Evolutionary conservation across 2,888 invertebrate species (phyloP), one percentile per base, ranked within the genome.

Genomic region (Apodemia mormo): DNA sequence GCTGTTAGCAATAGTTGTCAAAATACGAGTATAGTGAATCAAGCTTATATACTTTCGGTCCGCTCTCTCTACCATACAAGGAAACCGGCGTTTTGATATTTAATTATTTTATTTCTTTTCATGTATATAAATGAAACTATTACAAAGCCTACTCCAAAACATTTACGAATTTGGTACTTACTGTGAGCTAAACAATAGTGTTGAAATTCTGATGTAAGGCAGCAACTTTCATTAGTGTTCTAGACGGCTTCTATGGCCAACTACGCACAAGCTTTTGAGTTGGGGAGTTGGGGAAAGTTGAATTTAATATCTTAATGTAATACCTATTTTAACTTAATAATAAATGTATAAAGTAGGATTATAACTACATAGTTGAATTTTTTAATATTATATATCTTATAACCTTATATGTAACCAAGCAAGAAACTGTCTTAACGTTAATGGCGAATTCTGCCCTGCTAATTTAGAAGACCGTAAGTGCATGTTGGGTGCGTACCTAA

Each of bases 211-310:
- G 64, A 64, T 14, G 8, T 64, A 33, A 64, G 64, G 37, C 33
- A 64, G 33, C n/a, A 64, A 64, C 33, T 64, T 64, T 12, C 33
- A 37, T 64, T 64, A 37, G 33, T 64, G 64, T 64, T 64, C 33
- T 33, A 64, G 37, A 64, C 30, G 64, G 64, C 64, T 64, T 64
- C 37, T 64, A 30, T 29, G 33, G 12, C 61, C 61, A 33, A 61
- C 61, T 61, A 61, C 30, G 61, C 61, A 61, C 33, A 14, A 64
- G n/a, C 64, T 64, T 64, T 33, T 37, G 37, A 37, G 64, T 64
- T 33, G 64, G 64, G 37, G 8, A 64, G 37, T 64, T 61, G 14
- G 64, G 14, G 61, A 64, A 30, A 64, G 14, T 33, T 64, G 64
- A 14, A 37, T 64, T 64, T 8, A 64, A n/a, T 14, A 33, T 14